Base-by-base conservation (phyloP, 2,113 vertebrate genomes). In the sheep (Ovis aries) region DNA sequence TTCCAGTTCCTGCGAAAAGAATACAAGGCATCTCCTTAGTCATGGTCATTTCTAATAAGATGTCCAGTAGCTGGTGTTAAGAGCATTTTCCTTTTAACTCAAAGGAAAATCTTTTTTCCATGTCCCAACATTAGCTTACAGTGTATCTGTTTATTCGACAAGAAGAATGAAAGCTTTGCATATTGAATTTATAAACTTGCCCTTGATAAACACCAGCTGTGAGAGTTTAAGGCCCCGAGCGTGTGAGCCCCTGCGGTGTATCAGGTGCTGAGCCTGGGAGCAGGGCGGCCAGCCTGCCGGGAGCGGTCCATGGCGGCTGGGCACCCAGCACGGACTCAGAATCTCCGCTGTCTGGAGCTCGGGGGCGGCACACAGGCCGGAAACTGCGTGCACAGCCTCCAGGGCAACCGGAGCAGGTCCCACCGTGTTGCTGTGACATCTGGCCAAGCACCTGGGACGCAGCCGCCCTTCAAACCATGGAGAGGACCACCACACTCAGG, bases 251-350 rank as follows among this genome's bases (percentile, higher is more conserved):
- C 55, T 13, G 3, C 40, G 4, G 9, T 1, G 1, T 13, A 19
- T 48, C 19, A 33, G 84, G 59, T 14, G 52, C 74, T 25, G 5
- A 43, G 21, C 27, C 16, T 2, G 6, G 14, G 55, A 53, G 6
- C 43, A 27, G n/a, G 93, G 12, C 12, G n/a, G 50, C 43, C 13
- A 9, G 50, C 81, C 52, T 9, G 29, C 29, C 21, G 3, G 12
- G 15, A 5, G 33, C 0, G 9, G 23, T 17, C 33, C 10, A 0
- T 0, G 0, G 7, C 0, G 0, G 60, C 45, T 2, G n/a, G 10
- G 59, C 2, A 31, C 57, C 29, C n/a, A 45, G 83, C 13, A 19
- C 0, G 14, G 3, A 48, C 2, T 10, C 3, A 16, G 33, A 50
- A 19, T 7, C 23, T 19, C 6, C 1, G 31, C 7, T 2, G 1